Conservation (phyloP, 1,140 invertebrate species). For the Monomorium pharaonis region DNA sequence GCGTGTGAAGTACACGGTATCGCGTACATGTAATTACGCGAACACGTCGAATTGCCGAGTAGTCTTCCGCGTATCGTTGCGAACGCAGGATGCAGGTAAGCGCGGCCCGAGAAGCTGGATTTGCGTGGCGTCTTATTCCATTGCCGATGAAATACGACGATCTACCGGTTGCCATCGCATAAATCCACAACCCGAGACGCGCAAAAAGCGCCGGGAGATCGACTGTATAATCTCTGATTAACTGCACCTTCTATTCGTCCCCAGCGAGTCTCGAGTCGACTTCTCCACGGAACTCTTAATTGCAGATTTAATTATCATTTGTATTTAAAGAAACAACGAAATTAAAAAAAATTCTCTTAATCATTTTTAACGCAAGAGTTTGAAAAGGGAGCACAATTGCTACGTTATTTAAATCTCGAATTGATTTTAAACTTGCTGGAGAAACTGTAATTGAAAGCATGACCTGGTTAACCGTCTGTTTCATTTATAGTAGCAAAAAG, state of each 20-base stretch:
- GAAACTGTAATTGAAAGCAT: not conserved
- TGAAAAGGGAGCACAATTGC: not conserved
- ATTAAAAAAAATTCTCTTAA: not conserved
- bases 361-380: not conserved
- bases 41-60: conserved; percentile 31
- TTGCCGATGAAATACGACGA: conserved; percentile 40
- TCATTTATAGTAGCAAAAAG: not conserved
- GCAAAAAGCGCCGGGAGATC: conserved; percentile 3
- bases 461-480: not conserved
- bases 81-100: conserved; percentile 31
- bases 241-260: not conserved
- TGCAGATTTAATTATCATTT: not conserved
- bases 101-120: not conserved
- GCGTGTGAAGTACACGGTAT: conserved; percentile 53
- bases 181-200: conserved; percentile 14
- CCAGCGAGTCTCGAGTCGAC: no score
- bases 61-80: not conserved
- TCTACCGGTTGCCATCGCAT: not conserved
- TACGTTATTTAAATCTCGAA: not conserved
- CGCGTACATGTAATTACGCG: conserved; percentile 56
- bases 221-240: conserved; percentile 17
- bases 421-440: not conserved
- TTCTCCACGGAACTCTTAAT: not conserved
- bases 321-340: not conserved
- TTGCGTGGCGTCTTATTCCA: conserved; percentile 49